Evolutionary conservation across 2,797 vertebrate genomes (phyloP), one percentile per base, ranked within the genome.

Genomic region (Moxostoma hubbsi): DNA sequence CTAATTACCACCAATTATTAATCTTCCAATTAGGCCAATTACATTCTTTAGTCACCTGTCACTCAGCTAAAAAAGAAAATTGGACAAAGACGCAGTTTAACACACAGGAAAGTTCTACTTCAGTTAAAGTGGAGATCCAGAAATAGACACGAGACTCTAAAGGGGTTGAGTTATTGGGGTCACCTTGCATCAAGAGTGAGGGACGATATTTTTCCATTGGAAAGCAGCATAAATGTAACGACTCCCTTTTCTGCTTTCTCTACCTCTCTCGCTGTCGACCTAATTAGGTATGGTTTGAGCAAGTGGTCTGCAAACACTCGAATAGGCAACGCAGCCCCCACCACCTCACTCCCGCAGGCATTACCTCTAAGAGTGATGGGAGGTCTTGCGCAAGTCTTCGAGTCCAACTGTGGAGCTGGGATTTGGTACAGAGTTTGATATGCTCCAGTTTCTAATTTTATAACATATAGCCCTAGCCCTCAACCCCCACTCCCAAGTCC

Each of bases 401-500:
- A 89, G 89, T 92, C 91, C 86, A 88, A 89, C 92, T 91, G 89
- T 90, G 89, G 92, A 93, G 89, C 87, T 91, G 93, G 93, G 93
- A 93, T 93, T 92, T 92, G 90, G 87, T 86, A 86, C 92, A 87
- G 92, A 91, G 93, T 93, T 93, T 94, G 93, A 93, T 91, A 91
- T 94, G 94, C 91, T 94, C 93, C 89, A 93, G 88, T 95, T 95
- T 95, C 94, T 95, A 94, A 95, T 91, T 95, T 93, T 93, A 90
- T 89, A 94, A 90, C 90, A 83, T 90, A 88, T 90, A 90, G 91
- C 89, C 90, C 89, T 87, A 83, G 86, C 75, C 85, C 89, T 36
- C 36, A 4, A 36, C 36, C 3, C 36, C 36, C 36, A 36, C 36
- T 91, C 89, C 90, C 81, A 91, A 93, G 88, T 91, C 90, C 92